Evolutionary conservation across 2,113 vertebrate genomes (phyloP), one percentile per base, ranked within the genome.

Genomic region (Chloropsis hardwickii): DNA sequence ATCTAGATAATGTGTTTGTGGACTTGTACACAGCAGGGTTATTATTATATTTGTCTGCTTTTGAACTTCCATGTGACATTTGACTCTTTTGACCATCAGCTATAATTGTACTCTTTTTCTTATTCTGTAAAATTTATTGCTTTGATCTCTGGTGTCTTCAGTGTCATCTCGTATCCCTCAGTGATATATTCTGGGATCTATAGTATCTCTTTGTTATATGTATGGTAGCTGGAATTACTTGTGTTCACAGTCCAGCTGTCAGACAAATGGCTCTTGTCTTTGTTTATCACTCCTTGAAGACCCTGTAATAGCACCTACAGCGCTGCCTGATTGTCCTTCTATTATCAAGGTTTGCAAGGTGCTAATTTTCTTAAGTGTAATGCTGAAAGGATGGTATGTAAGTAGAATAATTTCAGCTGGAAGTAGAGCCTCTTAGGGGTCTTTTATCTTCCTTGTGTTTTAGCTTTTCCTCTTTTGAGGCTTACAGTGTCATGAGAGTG

Each of bases 231-330:
- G 91, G 88, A 95, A 92, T 87, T 90, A 90, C 86, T 92, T 77
- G 81, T 40, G 39, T 87, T 89, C 93, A 53, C 92, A 93, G 79
- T 92, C 86, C 86, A 64, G 18, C 71, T 89, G 95, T 81, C 96
- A 94, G 56, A 44, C 77, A 95, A 95, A 95, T 86, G 74, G 84
- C 50, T 72, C 77, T 94, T 67, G 47, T 51, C 65, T 91, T 67
- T 94, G 94, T 97, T 97, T 95, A 96, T 94, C 86, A 92, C 65
- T 90, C 95, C 94, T 95, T 90, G 81, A 86, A 97, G 96, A 95
- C 73, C 86, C 74, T 86, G 77, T 90, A 94, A 94, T 53, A 90
- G 54, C 73, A 93, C 70, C 70, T 83, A 94, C 58, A 50, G 61
- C 54, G 42, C 56, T 53, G 27, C 29, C 69, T 76, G 90, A 91